Percentiles rank a stretch among this genome's conserved stretches.
Evolutionary conservation across 2,797 vertebrate species (phyloP).

Genomic region (Otus scops): DNA sequence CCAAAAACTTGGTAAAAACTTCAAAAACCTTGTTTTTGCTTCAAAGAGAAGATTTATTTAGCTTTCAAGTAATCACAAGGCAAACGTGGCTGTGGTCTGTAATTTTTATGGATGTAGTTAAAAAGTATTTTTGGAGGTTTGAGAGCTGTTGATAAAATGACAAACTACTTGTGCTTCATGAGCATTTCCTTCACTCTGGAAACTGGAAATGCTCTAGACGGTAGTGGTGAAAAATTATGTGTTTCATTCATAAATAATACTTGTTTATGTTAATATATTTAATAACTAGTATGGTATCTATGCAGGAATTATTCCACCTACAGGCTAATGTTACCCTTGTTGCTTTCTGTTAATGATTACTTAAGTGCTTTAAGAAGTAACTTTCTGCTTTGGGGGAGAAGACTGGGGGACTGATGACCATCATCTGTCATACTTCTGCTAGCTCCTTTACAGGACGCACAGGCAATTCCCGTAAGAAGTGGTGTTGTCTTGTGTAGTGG

Average conservation of each 20-base stretch:
- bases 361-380: not conserved
- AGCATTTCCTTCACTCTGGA: not conserved
- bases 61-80: constrained; percentile 65
- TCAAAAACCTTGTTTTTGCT: constrained; percentile 16
- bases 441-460: not conserved
- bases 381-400: not conserved
- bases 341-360: not conserved
- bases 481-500: not conserved
- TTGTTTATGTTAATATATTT: not conserved
- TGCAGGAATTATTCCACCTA: not conserved
- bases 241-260: not conserved
- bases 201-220: not conserved
- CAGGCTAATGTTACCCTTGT: not conserved
- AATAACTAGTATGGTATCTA: not conserved
- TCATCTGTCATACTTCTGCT: not conserved
- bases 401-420: not conserved
- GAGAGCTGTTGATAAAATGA: constrained; percentile 61
- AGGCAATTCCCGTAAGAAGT: not conserved
- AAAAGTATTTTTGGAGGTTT: constrained; percentile 45
- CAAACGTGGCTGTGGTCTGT: constrained; percentile 45
- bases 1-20: constrained; percentile 27
- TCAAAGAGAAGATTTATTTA: constrained; percentile 64
- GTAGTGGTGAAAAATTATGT: not conserved
- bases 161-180: not conserved
- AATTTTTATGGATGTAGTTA: constrained; percentile 54